A percentile compares a stretch with the other conserved stretches of the same genome.
Conservation (phyloP, 2,797 vertebrate genomes). For the Melopsittacus undulatus region DNA sequence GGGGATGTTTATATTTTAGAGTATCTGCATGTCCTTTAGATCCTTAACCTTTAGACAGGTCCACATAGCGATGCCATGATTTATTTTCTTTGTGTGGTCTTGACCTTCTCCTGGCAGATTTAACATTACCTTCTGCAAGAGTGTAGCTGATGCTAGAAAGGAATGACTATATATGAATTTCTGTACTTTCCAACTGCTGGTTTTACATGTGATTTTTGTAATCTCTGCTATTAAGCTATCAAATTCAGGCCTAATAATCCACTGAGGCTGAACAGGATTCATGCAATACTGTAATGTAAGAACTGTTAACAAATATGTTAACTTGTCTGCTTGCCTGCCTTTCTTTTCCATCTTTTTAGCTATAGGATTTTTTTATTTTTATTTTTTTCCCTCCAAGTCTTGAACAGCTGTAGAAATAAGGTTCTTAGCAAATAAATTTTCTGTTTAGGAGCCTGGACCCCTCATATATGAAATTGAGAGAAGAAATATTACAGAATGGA, state of each 20-base stretch:
- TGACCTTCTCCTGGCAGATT: conserved; percentile 75
- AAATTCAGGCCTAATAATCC: conserved; percentile 67
- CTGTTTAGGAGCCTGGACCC: not conserved
- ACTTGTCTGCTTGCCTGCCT: not conserved
- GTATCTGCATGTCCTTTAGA: conserved; percentile 71
- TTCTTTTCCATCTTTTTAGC: not conserved
- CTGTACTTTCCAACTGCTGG: conserved; percentile 1
- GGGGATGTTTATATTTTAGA: conserved; percentile 59
- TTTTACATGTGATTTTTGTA: conserved; percentile 57
- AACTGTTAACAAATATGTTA: conserved; percentile 48
- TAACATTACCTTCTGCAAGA: conserved; percentile 55
- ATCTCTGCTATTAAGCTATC: conserved; percentile 69
- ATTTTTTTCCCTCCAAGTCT: not conserved
- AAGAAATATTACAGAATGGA: not conserved
- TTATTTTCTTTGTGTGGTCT: conserved; percentile 75
- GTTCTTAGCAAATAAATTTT: not conserved
- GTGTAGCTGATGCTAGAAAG: conserved; percentile 52
- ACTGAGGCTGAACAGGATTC: conserved; percentile 20
- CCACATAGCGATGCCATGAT: conserved; percentile 67
- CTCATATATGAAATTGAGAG: not conserved
- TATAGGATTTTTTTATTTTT: not conserved
- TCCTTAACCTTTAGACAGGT: conserved; percentile 77
- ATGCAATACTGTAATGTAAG: conserved; percentile 39
- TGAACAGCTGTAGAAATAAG: not conserved
- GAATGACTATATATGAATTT: conserved; percentile 24